Evolutionary conservation across 1,140 invertebrate species (phyloP), one percentile per base, ranked within the genome.

Genomic region (Episyrphus balteatus): DNA sequence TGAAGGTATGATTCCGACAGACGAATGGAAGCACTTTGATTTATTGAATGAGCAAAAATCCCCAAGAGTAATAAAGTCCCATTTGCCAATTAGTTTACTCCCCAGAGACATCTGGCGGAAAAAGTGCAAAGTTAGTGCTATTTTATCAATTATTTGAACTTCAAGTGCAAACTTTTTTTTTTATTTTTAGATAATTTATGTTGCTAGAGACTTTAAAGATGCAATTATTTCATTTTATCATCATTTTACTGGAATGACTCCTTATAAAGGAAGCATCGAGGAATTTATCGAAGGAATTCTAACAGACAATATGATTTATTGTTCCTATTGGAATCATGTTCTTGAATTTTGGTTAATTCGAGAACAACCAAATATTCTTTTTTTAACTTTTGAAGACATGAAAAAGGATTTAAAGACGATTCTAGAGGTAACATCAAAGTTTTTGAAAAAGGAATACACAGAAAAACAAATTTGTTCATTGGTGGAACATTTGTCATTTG

Each of bases 211-310:
- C 70, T 87, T 88, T 0, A 88, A 89, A 66, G 88, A 92, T 64
- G 82, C 88, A 1, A 83, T 78, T 3, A 84, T 91, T 0, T 92
- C 88, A 0, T 90, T 83, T 64, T 92, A 82, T 61, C 80, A 90
- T 66, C 76, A 88, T 48, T 26, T 90, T 31, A 83, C 86, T 62
- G 74, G 78, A 55, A 67, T 81, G 1, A 78, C 84, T 42, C 77
- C 75, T 46, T 83, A 83, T 0, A 82, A 84, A 55, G 81, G 81
- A 18, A 91, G 81, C 56, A 55, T 68, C 7, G 83, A 83, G 2
- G 77, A 84, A 55, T 88, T 91, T 55, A 69, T 42, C 3, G 26
- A 42, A 7, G 6, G 21, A 1, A 30, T 26, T 31, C 2, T 42
- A 7, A 21, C 11, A 8, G 26, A 21, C 10, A 26, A 42, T 14